These are phyloP conservation scores for Heliconius congener DNA, from an alignment of 1,140 invertebrate species.

Conservation along the genomic window DNA sequence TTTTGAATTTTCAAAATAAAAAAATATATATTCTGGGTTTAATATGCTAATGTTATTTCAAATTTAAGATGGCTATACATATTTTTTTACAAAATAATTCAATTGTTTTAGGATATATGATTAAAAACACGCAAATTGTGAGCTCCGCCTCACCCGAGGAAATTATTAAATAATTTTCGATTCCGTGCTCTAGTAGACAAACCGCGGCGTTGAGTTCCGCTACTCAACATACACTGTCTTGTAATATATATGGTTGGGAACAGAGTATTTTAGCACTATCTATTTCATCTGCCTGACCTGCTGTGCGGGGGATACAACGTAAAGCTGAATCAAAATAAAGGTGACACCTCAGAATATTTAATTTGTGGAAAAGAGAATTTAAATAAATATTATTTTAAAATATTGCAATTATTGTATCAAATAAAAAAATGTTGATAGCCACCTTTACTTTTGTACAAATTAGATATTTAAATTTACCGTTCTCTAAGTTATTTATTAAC, in stretches of 20 bases:
- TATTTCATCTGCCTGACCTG: too few species aligned
- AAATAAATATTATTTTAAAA: too few species aligned
- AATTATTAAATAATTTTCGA: neutral
- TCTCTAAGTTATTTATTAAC: too few species aligned
- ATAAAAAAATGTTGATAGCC: neutral
- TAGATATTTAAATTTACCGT: slow-evolving; percentile 6
- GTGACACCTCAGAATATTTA: too few species aligned
- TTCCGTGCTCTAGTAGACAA: neutral
- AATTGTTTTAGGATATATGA: too few species aligned
- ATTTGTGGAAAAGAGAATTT: too few species aligned
- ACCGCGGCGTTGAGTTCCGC: neutral
- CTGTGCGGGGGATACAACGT: too few species aligned
- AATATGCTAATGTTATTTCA: neutral
- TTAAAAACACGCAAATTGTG: too few species aligned
- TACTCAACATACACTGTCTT: neutral
- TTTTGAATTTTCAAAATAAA: neutral
- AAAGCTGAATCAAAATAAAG: too few species aligned
- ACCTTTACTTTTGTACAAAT: neutral
- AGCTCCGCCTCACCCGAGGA: too few species aligned
- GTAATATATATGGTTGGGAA: neutral
- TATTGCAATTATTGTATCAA: too few species aligned
- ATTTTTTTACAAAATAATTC: neutral
- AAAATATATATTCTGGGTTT: neutral
- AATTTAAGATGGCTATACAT: neutral
- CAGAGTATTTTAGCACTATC: neutral